Percentiles rank a stretch among this genome's conserved stretches.
phyloP scores from a whole-genome alignment of 1,140 invertebrate genomes.

The Scaptomyza pallida region DNA sequence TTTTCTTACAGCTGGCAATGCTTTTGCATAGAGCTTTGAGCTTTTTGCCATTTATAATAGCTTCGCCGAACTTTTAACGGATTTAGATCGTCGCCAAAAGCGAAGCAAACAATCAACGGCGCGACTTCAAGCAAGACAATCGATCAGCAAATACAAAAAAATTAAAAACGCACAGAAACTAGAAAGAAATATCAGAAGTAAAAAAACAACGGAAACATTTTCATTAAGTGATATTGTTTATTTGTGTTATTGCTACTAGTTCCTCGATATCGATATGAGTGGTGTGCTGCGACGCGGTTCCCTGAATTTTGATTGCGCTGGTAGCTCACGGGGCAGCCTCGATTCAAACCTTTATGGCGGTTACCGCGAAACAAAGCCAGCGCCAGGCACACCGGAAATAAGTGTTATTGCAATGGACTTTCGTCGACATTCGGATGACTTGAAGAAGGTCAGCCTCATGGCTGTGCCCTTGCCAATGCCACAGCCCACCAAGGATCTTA shows the following conservation, averaged over 20 bases:
- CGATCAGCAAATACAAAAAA: conserved; percentile 38
- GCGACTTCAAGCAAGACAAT: conserved; percentile 39
- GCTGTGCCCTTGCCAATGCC: neutral
- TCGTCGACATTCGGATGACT: conserved; percentile 75
- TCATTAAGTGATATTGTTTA: conserved; percentile 17
- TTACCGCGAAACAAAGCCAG: conserved; percentile 74
- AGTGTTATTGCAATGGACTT: conserved; percentile 81
- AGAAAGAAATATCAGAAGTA: neutral
- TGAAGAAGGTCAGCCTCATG: conserved; percentile 61
- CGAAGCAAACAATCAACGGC: conserved; percentile 50
- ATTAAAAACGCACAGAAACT: no score
- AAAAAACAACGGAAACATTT: conserved; percentile 9
- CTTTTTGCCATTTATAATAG: conserved; percentile 63
- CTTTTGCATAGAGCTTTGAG: conserved; percentile 40
- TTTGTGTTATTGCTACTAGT: conserved; percentile 1
- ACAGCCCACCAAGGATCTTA: conserved; percentile 61
- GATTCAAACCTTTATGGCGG: conserved; percentile 79
- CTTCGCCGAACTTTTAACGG: conserved; percentile 62
- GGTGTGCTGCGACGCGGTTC: conserved; percentile 79
- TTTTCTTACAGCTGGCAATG: conserved; percentile 40
- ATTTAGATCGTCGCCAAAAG: conserved; percentile 69
- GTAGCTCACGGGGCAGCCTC: conserved; percentile 65
- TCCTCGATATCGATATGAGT: conserved; percentile 59
- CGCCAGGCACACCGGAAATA: conserved; percentile 76
- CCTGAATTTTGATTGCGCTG: conserved; percentile 72